Conservation (phyloP, 1,140 invertebrate species). For the Sycophila sp. region DNA sequence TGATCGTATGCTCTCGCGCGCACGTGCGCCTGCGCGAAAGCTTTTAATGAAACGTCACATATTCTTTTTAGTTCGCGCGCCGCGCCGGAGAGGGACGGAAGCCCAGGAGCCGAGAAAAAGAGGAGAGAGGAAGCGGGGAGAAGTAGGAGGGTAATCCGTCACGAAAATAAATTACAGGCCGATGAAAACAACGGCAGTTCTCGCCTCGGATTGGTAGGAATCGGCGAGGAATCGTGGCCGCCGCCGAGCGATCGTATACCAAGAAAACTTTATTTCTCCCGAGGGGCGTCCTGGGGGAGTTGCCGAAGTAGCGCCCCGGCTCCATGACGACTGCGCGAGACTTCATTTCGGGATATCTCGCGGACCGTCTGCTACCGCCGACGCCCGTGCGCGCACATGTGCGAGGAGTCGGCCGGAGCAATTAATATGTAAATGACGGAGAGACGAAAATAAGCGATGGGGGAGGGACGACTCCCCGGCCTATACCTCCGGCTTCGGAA, state of each 20-base stretch:
- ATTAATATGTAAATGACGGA: constrained; percentile 36
- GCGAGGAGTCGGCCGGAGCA: background rate
- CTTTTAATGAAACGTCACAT: constrained; percentile 38
- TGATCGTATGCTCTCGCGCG: background rate
- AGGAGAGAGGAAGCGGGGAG: background rate
- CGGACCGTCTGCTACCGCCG: too few relatives aligned
- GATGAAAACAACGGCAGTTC: constrained; percentile 32
- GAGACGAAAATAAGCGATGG: constrained; percentile 9
- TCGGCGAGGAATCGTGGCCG: constrained; percentile 14
- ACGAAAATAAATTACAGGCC: constrained; percentile 38
- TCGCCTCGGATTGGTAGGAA: constrained; percentile 26
- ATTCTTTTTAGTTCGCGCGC: constrained; percentile 17
- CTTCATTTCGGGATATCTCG: constrained; percentile 5
- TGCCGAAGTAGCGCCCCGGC: background rate
- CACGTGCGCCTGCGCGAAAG: constrained; percentile 1
- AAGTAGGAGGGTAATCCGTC: constrained; percentile 32
- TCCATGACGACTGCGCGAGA: background rate
- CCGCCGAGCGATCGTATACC: constrained; percentile 34
- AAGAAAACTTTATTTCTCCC: constrained; percentile 41
- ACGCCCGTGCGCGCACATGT: constrained; percentile 8
- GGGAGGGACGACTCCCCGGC: background rate
- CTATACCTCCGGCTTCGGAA: background rate
- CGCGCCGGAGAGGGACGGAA: background rate
- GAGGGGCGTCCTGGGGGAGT: background rate
- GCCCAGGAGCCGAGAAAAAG: background rate